These are phyloP conservation scores for Ennomos quercinarius DNA, from an alignment of 2,888 invertebrate genomes.

Conservation along the genomic window DNA sequence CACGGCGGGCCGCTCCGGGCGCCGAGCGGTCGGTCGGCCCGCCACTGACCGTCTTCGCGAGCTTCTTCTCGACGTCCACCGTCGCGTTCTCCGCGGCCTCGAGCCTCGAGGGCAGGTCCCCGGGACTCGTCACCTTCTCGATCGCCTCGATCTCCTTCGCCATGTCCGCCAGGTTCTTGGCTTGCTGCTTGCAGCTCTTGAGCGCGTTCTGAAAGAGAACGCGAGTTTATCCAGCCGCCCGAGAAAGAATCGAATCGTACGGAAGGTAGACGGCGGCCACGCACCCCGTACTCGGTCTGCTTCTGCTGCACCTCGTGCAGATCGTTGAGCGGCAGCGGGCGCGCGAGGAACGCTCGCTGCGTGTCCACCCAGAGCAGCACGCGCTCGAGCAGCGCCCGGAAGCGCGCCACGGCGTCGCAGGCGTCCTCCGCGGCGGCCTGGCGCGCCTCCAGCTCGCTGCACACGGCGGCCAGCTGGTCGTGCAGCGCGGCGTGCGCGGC, in stretches of 20 bases:
- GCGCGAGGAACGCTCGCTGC: slow-evolving; percentile 91
- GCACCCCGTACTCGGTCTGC: slow-evolving; percentile 94
- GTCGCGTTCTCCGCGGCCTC: slow-evolving; percentile 95
- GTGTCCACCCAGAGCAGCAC: slow-evolving; percentile 94
- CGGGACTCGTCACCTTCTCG: slow-evolving; percentile 92
- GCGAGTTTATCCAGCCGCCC: neutral
- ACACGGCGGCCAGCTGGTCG: slow-evolving; percentile 92
- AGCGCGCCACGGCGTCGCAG: slow-evolving; percentile 94
- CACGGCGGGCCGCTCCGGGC: neutral
- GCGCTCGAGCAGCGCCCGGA: slow-evolving; percentile 92
- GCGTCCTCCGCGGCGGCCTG: slow-evolving; percentile 94
- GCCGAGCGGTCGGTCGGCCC: neutral
- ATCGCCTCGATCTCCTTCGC: slow-evolving; percentile 95
- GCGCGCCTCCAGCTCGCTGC: slow-evolving; percentile 92
- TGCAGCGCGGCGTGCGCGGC: slow-evolving; percentile 90
- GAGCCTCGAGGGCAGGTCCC: slow-evolving; percentile 93
- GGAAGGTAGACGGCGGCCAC: slow-evolving; percentile 20
- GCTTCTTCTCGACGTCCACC: slow-evolving; percentile 92
- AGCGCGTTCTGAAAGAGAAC: slow-evolving; percentile 89
- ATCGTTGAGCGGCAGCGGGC: slow-evolving; percentile 91
- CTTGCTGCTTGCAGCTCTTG: slow-evolving; percentile 94
- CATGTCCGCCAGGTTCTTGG: slow-evolving; percentile 96
- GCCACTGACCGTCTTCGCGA: slow-evolving; percentile 92
- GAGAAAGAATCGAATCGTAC: neutral
- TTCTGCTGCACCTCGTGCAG: slow-evolving; percentile 93